Evolutionary conservation across 2,888 invertebrate genomes (phyloP).

Genomic region (Mactromeris polynyma): DNA sequence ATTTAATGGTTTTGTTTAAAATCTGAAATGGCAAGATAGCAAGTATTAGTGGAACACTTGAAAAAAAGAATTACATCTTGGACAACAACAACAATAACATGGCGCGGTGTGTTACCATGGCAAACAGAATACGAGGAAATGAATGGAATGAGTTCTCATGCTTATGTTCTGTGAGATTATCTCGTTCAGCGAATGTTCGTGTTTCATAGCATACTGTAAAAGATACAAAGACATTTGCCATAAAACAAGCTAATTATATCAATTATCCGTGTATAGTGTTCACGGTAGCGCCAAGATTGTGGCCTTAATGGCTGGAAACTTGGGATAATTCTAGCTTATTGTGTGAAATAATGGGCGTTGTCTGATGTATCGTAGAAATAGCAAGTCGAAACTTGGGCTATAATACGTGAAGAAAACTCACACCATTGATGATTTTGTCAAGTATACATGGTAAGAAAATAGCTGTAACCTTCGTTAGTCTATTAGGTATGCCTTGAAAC

Average conservation of each 20-base stretch:
- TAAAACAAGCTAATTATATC: conserved; percentile 31
- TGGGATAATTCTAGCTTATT: not conserved
- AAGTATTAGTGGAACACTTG: too few species aligned
- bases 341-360: not conserved
- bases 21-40: too few species aligned
- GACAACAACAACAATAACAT: too few species aligned
- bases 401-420: not conserved
- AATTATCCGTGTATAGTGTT: conserved; percentile 27
- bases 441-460: not conserved
- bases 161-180: not conserved
- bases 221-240: not conserved
- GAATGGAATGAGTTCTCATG: not conserved
- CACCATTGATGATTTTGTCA: not conserved
- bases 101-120: too few species aligned
- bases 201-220: not conserved
- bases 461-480: not conserved
- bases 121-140: too few species aligned
- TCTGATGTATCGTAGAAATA: not conserved
- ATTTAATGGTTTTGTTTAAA: too few species aligned
- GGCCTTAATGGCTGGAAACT: not conserved
- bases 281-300: not conserved
- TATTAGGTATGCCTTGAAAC: not conserved
- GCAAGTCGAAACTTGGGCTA: not conserved
- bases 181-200: not conserved
- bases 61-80: too few species aligned